phyloP scores from a whole-genome alignment of 2,888 invertebrate genomes.

The Patella ulyssiponensis region DNA sequence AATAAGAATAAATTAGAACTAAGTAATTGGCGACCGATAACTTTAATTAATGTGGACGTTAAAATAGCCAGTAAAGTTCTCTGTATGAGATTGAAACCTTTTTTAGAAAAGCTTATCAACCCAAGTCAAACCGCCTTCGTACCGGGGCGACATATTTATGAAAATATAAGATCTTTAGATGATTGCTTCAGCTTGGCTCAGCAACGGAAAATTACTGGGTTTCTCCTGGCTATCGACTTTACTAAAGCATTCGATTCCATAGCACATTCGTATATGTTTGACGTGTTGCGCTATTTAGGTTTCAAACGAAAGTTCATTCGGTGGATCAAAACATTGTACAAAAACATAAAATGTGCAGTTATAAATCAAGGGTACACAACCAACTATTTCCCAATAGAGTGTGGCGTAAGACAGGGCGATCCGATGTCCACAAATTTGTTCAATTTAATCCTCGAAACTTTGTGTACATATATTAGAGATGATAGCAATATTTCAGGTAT shows the following conservation, averaged over 20 bases:
- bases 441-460: not conserved
- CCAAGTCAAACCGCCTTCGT: too few relatives aligned
- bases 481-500: not conserved
- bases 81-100: too few relatives aligned
- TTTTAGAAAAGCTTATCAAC: too few relatives aligned
- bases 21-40: too few relatives aligned
- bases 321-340: not conserved
- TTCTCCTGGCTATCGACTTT: slow-evolving; percentile 3
- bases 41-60: too few relatives aligned
- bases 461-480: not conserved
- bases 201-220: not conserved
- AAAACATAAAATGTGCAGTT: not conserved
- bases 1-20: too few relatives aligned
- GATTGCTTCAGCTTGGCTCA: not conserved
- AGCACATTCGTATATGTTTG: not conserved
- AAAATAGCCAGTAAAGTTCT: too few relatives aligned
- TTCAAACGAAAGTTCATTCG: not conserved
- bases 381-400: slow-evolving; percentile 4
- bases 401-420: not conserved
- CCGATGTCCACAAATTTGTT: not conserved
- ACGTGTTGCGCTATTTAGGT: not conserved
- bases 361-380: slow-evolving; percentile 4
- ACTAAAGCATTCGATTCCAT: slow-evolving; percentile 2
- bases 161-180: too few relatives aligned
- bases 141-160: too few relatives aligned